Evolutionary conservation across 2,113 vertebrate genomes (phyloP).

Genomic region (Chamaea fasciata): DNA sequence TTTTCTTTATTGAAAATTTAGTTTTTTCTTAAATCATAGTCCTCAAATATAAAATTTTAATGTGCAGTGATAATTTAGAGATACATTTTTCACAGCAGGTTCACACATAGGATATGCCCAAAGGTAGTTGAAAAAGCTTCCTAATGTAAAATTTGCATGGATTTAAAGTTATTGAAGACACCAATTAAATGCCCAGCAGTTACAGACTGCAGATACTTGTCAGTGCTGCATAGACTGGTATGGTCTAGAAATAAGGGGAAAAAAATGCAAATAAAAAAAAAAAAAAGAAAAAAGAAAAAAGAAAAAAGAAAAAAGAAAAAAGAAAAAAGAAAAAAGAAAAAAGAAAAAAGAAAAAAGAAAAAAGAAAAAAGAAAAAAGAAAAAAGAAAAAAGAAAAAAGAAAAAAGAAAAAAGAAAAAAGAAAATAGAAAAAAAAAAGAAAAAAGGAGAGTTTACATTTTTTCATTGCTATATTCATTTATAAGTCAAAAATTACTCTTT

Average conservation of each 20-base stretch:
- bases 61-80: not conserved
- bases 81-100: not conserved
- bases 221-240: not conserved
- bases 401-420: not conserved
- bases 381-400: not conserved
- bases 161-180: not conserved
- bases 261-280: no score
- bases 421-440: no score
- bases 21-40: not conserved
- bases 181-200: not conserved
- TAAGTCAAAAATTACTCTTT: not conserved
- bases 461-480: not conserved
- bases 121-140: not conserved
- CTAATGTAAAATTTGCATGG: not conserved
- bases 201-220: not conserved
- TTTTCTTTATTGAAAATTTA: not conserved
- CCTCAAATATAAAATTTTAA: not conserved
- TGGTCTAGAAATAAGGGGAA: rapidly evolving
- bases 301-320: no score
- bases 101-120: not conserved
- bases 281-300: not conserved
- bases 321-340: rapidly evolving
- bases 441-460: not conserved
- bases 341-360: not conserved
- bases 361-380: not conserved